Evolutionary conservation across 2,888 invertebrate species (phyloP), one percentile per base, ranked within the genome.

Genomic region (Tetanocera ferruginea): DNA sequence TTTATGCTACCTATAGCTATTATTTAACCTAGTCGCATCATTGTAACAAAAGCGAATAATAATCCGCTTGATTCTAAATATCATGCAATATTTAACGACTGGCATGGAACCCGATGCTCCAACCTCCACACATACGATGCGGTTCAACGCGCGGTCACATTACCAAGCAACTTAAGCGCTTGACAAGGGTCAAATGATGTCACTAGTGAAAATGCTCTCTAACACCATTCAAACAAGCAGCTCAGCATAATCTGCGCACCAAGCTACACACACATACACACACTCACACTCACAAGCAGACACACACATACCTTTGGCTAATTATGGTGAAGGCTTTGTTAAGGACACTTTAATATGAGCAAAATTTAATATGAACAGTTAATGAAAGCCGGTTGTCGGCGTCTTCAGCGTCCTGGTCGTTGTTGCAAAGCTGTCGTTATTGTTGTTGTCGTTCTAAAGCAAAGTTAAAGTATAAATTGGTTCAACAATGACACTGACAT

Each of bases 121-220:
- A 1, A 5, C 23, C 25, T 3, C 69, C 14, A 2, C 23, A 4
- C 43, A 37, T 25, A 4, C 6, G 23, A 11, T 19, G 17, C 69
- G 69, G 69, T 51, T 69, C 60, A 34, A 34, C 69, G 69, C 34
- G 17, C 51, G 69, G 69, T 23, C 25, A 23, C 49, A 43, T 43
- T n/a, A 9, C 14, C 51, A 64, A 9, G 19, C 9, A 17, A 34
- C 69, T 37, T 67, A 23, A 28, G 25, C 25, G 62, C 17, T 49
- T 75, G 75, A 67, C 55, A 23, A 75, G 75, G 75, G 75, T 75
- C 75, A 52, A 66, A 66, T 55, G 67, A 52, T 67, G 75, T 75
- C 75, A 67, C 55, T 75, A 51, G 43, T 55, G 28, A 25, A 51
- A 51, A 31, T 14, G 43, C 51, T 23, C 51, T 17, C 69, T 60